Evolutionary conservation across 2,888 invertebrate species (phyloP).

Genomic region (Metalampra italica): DNA sequence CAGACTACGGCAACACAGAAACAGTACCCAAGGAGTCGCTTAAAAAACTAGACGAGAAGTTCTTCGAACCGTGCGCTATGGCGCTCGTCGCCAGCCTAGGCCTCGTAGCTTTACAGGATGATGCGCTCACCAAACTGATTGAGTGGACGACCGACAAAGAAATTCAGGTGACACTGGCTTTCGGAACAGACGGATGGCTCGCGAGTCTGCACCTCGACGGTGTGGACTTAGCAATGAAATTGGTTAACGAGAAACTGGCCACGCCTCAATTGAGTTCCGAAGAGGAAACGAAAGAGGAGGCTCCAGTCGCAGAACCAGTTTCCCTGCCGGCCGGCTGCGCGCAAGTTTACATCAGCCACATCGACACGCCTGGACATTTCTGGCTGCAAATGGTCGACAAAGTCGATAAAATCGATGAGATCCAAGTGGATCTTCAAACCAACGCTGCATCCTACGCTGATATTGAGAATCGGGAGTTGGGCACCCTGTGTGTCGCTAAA

Average conservation of each 20-base stretch:
- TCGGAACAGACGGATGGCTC: conserved; percentile 76
- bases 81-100: conserved; percentile 61
- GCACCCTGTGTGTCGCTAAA: conserved; percentile 85
- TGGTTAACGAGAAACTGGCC: conserved; percentile 62
- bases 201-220: conserved; percentile 72
- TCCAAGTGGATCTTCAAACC: conserved; percentile 82
- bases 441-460: conserved; percentile 71
- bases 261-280: conserved; percentile 40
- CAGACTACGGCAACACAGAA: conserved; percentile 86
- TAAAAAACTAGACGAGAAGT: conserved; percentile 67
- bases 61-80: conserved; percentile 59
- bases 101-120: conserved; percentile 57
- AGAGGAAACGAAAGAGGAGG: conserved; percentile 33
- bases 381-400: conserved; percentile 84
- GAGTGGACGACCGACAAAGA: conserved; percentile 73
- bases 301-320: conserved; percentile 39
- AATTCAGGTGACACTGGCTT: conserved; percentile 72
- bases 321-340: conserved; percentile 55
- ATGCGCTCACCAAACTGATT: conserved; percentile 45
- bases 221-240: conserved; percentile 68
- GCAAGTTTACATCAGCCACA: conserved; percentile 81
- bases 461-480: conserved; percentile 78
- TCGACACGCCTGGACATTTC: conserved; percentile 87
- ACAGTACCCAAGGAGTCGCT: conserved; percentile 60
- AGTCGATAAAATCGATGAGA: conserved; percentile 71